Conservation (phyloP, 2,888 invertebrate genomes). For the Dasysyrphus tricinctus region DNA sequence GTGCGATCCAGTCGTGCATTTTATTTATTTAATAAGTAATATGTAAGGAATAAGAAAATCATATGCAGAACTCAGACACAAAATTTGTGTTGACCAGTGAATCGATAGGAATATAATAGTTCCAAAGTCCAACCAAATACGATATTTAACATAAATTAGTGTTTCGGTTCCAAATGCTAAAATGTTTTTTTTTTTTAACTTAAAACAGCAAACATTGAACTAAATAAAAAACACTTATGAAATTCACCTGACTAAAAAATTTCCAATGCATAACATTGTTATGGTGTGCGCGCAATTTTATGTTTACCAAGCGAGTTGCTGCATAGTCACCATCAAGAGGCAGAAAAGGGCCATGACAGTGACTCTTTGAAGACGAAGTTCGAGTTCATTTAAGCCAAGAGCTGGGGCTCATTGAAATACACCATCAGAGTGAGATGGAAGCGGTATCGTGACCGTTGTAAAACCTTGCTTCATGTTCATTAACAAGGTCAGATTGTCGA, state of each 20-base stretch:
- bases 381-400: conserved; percentile 62
- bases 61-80: too few species aligned
- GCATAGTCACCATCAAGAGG: conserved; percentile 5
- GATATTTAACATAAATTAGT: too few species aligned
- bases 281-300: conserved; percentile 48
- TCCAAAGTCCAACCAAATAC: too few species aligned
- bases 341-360: conserved; percentile 73
- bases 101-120: too few species aligned
- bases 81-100: too few species aligned
- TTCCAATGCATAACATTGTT: conserved; percentile 9
- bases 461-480: conserved; percentile 72
- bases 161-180: too few species aligned
- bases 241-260: background rate
- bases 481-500: conserved; percentile 72
- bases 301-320: conserved; percentile 10
- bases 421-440: conserved; percentile 48
- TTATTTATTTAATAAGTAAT: too few species aligned
- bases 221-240: background rate
- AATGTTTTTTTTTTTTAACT: background rate
- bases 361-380: conserved; percentile 64
- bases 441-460: conserved; percentile 59
- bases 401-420: conserved; percentile 29
- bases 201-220: background rate
- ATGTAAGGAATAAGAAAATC: too few species aligned
- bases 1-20: too few species aligned